phyloP scores from a whole-genome alignment of 2,888 invertebrate genomes.

The Agrotis exclamationis region DNA sequence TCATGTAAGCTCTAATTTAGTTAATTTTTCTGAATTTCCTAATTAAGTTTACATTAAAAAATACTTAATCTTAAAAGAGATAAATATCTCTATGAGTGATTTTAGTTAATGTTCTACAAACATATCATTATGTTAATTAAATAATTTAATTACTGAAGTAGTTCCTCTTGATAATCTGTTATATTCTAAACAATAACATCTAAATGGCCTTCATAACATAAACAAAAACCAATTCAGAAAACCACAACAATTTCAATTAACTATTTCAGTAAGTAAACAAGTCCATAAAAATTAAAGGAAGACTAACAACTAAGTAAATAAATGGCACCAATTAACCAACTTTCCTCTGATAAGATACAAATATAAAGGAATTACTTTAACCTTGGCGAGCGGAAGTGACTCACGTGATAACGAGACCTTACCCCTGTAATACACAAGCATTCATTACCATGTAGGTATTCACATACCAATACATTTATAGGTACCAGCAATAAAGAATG shows the following conservation, averaged over 20 bases:
- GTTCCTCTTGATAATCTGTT: constrained; percentile 6
- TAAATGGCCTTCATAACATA: constrained; percentile 4
- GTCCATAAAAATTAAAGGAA: constrained; percentile 1
- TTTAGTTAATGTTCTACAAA: background rate
- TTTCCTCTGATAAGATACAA: constrained; percentile 52
- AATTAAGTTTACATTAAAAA: too few species aligned
- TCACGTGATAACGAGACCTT: constrained; percentile 61
- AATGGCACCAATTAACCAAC: constrained; percentile 35
- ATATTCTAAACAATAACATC: background rate
- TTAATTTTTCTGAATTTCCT: too few species aligned
- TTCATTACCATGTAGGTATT: constrained; percentile 29
- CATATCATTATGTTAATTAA: background rate
- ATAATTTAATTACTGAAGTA: constrained; percentile 12
- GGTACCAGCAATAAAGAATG: too few species aligned
- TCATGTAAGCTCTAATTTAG: background rate
- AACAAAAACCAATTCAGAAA: constrained; percentile 4
- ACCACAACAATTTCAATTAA: background rate
- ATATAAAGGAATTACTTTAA: constrained; percentile 37
- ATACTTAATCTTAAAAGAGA: too few species aligned
- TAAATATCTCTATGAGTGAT: too few species aligned
- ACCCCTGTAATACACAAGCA: constrained; percentile 15
- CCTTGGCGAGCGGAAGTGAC: constrained; percentile 61
- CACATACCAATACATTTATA: too few species aligned
- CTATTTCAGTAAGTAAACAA: background rate
- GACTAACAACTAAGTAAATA: background rate